Evolutionary conservation across 2,113 vertebrate species (phyloP).

Genomic region (Delphinus delphis): DNA sequence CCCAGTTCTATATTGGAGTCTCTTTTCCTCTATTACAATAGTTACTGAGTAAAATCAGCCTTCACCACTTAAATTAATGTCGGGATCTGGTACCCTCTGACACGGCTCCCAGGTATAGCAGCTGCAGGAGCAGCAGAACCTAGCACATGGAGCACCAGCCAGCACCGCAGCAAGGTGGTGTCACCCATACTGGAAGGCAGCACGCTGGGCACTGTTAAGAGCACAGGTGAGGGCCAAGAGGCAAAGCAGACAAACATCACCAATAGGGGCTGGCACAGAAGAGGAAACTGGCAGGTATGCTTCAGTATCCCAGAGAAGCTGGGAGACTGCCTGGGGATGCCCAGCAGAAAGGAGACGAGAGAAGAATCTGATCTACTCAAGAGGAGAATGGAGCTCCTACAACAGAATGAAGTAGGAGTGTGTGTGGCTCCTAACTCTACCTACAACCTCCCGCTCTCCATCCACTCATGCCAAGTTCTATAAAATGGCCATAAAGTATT

Average conservation of each 20-base stretch:
- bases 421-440: background rate
- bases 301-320: background rate
- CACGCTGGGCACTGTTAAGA: background rate
- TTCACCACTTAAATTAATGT: background rate
- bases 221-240: background rate
- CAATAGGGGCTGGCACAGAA: background rate
- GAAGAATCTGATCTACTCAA: background rate
- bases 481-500: background rate
- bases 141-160: background rate
- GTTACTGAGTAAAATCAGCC: background rate
- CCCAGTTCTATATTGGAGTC: background rate
- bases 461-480: background rate
- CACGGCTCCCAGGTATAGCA: background rate
- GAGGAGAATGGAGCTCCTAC: background rate
- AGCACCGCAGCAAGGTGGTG: background rate
- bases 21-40: background rate
- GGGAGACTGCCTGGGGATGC: background rate
- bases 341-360: background rate
- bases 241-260: background rate
- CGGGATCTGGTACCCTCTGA: background rate
- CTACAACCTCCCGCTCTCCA: background rate
- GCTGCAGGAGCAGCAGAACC: background rate
- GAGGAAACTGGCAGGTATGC: background rate
- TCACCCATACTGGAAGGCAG: background rate
- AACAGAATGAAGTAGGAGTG: background rate